Evolutionary conservation across 2,888 invertebrate genomes (phyloP).

Genomic region (Uropetala carovei): DNA sequence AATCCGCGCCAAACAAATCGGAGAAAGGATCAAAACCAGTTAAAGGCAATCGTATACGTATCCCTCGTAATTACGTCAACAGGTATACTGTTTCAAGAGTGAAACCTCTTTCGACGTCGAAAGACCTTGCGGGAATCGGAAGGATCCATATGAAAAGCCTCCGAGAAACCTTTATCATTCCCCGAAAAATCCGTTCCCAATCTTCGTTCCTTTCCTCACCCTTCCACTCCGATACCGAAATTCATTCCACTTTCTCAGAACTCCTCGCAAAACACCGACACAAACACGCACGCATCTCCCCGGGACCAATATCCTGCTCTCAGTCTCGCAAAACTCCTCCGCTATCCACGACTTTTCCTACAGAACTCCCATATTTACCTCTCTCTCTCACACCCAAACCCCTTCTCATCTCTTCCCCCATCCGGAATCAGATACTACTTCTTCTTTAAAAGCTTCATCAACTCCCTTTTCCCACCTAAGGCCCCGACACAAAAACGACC

Average conservation of each 20-base stretch:
- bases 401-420: not conserved
- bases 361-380: not conserved
- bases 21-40: too few relatives aligned
- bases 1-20: too few relatives aligned
- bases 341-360: not conserved
- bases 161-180: not conserved
- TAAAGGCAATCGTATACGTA: too few relatives aligned
- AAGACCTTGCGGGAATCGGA: not conserved
- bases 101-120: not conserved
- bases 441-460: conserved; percentile 57
- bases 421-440: not conserved
- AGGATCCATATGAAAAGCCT: too few relatives aligned
- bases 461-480: not conserved
- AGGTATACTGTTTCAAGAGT: not conserved
- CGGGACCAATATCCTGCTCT: conserved; percentile 17
- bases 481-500: not conserved
- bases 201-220: not conserved
- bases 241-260: not conserved
- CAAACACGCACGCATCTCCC: not conserved
- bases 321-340: conserved; percentile 31
- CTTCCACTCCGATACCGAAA: not conserved
- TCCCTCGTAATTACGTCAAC: too few relatives aligned
- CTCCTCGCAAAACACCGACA: not conserved
- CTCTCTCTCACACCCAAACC: not conserved
- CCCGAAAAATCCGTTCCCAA: not conserved